Conservation (phyloP, 2,113 vertebrate genomes). For the Limnothrissa miodon region DNA sequence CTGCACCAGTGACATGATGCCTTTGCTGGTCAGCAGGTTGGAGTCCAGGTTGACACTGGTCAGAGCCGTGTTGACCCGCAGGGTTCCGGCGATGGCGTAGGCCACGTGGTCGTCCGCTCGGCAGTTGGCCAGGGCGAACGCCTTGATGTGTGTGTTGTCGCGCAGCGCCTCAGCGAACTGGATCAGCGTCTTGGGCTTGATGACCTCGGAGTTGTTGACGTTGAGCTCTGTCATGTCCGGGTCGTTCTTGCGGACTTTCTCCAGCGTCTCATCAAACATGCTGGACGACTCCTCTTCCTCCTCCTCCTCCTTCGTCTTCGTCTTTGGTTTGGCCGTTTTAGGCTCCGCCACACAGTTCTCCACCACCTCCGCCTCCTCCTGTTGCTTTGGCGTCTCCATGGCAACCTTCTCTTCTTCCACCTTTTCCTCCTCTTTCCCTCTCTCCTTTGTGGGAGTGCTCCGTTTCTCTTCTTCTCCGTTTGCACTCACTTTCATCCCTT, state of each 20-base stretch:
- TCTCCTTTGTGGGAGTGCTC: constrained; percentile 20
- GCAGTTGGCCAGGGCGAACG: constrained; percentile 90
- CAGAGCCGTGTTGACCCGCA: constrained; percentile 85
- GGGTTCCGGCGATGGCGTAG: constrained; percentile 85
- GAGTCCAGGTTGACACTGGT: constrained; percentile 95
- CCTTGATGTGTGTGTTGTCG: constrained; percentile 82
- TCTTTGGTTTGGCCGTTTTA: constrained; percentile 39
- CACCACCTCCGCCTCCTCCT: constrained; percentile 25
- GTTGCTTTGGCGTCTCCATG: constrained; percentile 28
- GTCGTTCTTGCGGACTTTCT: constrained; percentile 83
- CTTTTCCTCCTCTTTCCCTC: constrained; percentile 39
- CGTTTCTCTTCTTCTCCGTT: constrained; percentile 52
- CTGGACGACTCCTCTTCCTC: constrained; percentile 77
- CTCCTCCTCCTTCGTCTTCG: constrained; percentile 62
- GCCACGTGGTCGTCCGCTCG: constrained; percentile 92
- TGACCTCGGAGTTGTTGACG: constrained; percentile 95
- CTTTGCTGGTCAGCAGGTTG: constrained; percentile 92
- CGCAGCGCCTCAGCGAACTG: constrained; percentile 87
- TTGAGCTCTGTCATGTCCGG: constrained; percentile 82
- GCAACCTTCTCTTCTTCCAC: constrained; percentile 44
- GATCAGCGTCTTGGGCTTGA: constrained; percentile 89
- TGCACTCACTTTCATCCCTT: constrained; percentile 46
- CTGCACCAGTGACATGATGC: constrained; percentile 91
- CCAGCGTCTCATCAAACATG: constrained; percentile 91
- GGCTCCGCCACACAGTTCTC: constrained; percentile 60